Evolutionary conservation across 2,797 vertebrate species (phyloP).

Genomic region (Decapterus maruadsi): DNA sequence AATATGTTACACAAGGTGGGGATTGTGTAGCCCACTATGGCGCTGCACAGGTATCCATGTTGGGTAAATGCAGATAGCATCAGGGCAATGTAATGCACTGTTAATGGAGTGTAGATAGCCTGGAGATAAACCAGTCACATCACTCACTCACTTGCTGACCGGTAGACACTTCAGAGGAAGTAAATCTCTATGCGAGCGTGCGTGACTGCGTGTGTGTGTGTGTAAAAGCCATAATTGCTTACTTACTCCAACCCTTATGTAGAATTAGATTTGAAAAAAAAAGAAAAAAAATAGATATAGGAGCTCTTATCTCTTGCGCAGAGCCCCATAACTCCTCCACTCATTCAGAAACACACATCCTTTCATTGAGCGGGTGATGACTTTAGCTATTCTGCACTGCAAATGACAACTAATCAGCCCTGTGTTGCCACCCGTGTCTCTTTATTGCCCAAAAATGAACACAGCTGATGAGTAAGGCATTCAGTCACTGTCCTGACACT

Average conservation of each 20-base stretch:
- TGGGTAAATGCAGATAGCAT: slow-evolving; percentile 61
- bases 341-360: slow-evolving; percentile 39
- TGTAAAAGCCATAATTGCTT: slow-evolving; percentile 28
- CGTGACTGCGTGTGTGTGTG: slow-evolving; percentile 10
- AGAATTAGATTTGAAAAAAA: slow-evolving; percentile 47
- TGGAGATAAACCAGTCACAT: slow-evolving; percentile 63
- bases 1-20: neutral
- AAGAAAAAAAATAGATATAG: slow-evolving; percentile 29
- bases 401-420: slow-evolving; percentile 72
- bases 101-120: slow-evolving; percentile 65
- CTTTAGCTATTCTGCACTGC: slow-evolving; percentile 56
- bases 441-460: slow-evolving; percentile 53
- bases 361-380: slow-evolving; percentile 70
- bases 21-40: slow-evolving; percentile 4
- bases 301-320: slow-evolving; percentile 47
- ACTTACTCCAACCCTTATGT: slow-evolving; percentile 47
- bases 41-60: slow-evolving; percentile 22
- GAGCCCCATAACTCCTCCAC: slow-evolving; percentile 27
- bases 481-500: slow-evolving; percentile 39
- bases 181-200: slow-evolving; percentile 14
- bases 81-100: slow-evolving; percentile 50
- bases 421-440: slow-evolving; percentile 46
- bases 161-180: slow-evolving; percentile 23
- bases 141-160: slow-evolving; percentile 55
- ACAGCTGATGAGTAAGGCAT: slow-evolving; percentile 47